Evolutionary conservation across 2,797 vertebrate species (phyloP), one percentile per base, ranked within the genome.

Genomic region (Xenopus petersii): DNA sequence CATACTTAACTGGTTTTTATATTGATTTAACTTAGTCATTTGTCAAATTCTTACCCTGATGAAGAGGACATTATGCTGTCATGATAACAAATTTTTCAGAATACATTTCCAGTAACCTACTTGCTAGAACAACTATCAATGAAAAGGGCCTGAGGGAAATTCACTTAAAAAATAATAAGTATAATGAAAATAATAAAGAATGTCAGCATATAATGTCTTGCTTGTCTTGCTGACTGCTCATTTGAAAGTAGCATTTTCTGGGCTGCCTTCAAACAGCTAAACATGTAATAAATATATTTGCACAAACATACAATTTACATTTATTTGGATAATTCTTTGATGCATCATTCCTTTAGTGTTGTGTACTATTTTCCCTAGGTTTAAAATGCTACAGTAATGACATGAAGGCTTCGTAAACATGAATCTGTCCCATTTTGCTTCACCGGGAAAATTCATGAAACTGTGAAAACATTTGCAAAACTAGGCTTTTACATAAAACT

Each of bases 1-100:
- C 68, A 61, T 61, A 71, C 58, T 77, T 71, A 78, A 78, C 76
- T 54, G 66, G 60, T 59, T 73, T 78, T 73, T 74, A 69, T 74
- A 73, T 70, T 65, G 76, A 74, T 70, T 73, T 78, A 73, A 78
- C 66, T 62, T 69, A 70, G 70, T 68, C 49, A 73, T 73, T 73
- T 78, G 71, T 78, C 66, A 78, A 70, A 78, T 70, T 42, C 16
- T 30, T 64, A 64, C 54, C 49, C 60, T 73, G 66, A 69, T 70
- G 71, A 78, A 78, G 66, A 78, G 71, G 61, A 70, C 48, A 73
- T 78, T 65, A 78, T 74, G 61, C 71, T 78, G 71, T 74, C 71
- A 73, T 12, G 55, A 73, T 73, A 69, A 58, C 70, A 58, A 69
- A 78, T 78, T 73, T 42, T 65, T 59, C 26, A 73, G 73, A 70